Evolutionary conservation across 1,140 invertebrate species (phyloP).

Genomic region (Drosophila funebris): DNA sequence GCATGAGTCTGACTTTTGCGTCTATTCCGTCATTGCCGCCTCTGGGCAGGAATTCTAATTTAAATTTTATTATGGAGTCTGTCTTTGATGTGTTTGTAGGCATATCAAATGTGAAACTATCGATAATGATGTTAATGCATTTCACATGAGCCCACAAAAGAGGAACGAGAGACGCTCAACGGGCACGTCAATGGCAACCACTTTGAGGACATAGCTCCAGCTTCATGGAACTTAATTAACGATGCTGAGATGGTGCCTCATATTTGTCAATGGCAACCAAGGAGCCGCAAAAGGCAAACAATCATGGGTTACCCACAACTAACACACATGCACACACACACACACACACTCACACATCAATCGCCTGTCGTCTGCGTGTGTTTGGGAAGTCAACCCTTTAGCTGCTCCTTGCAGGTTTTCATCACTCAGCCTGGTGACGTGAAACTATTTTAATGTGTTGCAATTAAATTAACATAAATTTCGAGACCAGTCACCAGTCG

Average conservation of each 20-base stretch:
- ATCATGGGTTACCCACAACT: constrained; percentile 17
- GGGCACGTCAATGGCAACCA: neutral
- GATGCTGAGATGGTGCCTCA: constrained; percentile 36
- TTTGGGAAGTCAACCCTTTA: constrained; percentile 27
- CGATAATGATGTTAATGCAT: constrained; percentile 69
- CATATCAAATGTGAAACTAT: constrained; percentile 77
- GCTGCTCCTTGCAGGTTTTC: constrained; percentile 31
- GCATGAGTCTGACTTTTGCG: neutral
- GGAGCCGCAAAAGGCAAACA: constrained; percentile 72
- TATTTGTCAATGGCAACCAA: constrained; percentile 74
- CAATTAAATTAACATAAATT: constrained; percentile 82
- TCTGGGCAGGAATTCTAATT: constrained; percentile 41
- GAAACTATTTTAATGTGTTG: constrained; percentile 81
- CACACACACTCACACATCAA: constrained; percentile 27
- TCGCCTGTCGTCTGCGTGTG: constrained; percentile 27
- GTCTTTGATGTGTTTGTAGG: constrained; percentile 68
- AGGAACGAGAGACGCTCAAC: neutral
- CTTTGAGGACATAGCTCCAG: neutral
- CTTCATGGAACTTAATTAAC: constrained; percentile 68
- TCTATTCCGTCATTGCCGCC: neutral
- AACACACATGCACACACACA: constrained; percentile 21
- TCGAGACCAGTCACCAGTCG: constrained; percentile 44
- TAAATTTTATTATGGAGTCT: constrained; percentile 53
- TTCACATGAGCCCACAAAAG: constrained; percentile 46
- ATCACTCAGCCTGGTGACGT: constrained; percentile 42